Evolutionary conservation across 2,113 vertebrate species (phyloP), one percentile per base, ranked within the genome.

Genomic region (Laticauda laticaudata): DNA sequence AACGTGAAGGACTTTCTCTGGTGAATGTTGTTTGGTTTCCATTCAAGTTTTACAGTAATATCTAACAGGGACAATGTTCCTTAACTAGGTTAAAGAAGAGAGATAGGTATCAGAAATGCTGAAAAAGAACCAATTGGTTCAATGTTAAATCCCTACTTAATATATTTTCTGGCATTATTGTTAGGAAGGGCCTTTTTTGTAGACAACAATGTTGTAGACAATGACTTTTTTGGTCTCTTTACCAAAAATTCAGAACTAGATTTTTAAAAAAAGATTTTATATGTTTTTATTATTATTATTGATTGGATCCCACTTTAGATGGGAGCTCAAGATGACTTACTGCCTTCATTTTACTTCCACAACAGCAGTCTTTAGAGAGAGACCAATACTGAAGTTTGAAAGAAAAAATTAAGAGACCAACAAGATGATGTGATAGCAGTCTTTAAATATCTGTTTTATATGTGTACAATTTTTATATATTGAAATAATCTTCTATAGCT

Each of bases 1-100:
- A 12, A 88, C 91, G 24, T 92, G 91, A 96, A 95, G n/a, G 54
- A 91, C 85, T 91, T 92, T 91, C 59, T 86, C 48, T 88, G 94
- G 55, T n/a, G 93, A 90, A 43, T 59, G 56, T 90, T 93, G 94
- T 95, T 93, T 87, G 4, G 55, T 94, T 94, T 34, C 48, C 93
- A 29, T 57, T 90, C 5, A 90, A 4, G 89, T 94, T 93, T 87
- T 15, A 4, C 55, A 91, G 59, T 26, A 94, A 91, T 12, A 61
- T 0, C 5, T 96, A 21, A 69, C 90, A 7, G 86, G 51, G 94
- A 88, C 94, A 90, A 56, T 23, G 39, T 89, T 1, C 87, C 14
- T 92, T 90, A 87, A 29, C 75, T 59, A 92, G 94, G 88, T 88
- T 34, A 45, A 91, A 92, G 92, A 89, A 1, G 34, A 24, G n/a